These are phyloP conservation scores for Kuschelorhynchus macadamiae DNA, from an alignment of 2,888 invertebrate genomes.

Conservation along the genomic window DNA sequence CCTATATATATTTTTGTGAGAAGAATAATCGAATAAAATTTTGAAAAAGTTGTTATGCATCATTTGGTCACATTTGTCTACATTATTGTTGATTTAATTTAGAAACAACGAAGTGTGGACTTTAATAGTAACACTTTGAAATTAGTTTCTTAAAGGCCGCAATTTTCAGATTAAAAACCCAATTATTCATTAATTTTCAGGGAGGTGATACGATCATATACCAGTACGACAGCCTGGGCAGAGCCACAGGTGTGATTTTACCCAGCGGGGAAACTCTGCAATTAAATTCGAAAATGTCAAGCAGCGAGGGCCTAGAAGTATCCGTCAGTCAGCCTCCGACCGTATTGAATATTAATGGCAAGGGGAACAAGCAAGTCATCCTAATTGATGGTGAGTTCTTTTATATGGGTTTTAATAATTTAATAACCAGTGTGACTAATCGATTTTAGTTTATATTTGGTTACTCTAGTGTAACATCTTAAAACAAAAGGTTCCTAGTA, in stretches of 20 bases:
- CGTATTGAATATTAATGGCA: constrained; percentile 64
- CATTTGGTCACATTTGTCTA: too few species aligned
- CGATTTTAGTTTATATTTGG: not conserved
- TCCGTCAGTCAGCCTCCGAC: constrained; percentile 72
- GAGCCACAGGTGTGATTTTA: constrained; percentile 87
- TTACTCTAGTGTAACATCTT: too few species aligned
- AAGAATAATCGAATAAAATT: too few species aligned
- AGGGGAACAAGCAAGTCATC: constrained; percentile 70
- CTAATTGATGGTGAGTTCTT: constrained; percentile 70
- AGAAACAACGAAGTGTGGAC: too few species aligned
- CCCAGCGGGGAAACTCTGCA: constrained; percentile 93
- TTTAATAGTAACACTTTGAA: too few species aligned
- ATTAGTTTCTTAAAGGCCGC: too few species aligned
- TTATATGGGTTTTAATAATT: constrained; percentile 39
- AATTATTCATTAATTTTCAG: constrained; percentile 66
- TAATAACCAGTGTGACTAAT: constrained; percentile 26
- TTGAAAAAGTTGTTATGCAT: too few species aligned
- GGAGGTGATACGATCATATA: constrained; percentile 92
- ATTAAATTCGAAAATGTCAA: constrained; percentile 83
- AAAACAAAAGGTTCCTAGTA: too few species aligned
- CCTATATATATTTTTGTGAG: too few species aligned
- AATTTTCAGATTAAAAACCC: too few species aligned
- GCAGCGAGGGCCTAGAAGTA: constrained; percentile 83
- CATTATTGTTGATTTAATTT: too few species aligned
- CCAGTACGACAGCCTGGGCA: constrained; percentile 90